Evolutionary conservation across 2,113 vertebrate genomes (phyloP).

Genomic region (Suricata suricatta): DNA sequence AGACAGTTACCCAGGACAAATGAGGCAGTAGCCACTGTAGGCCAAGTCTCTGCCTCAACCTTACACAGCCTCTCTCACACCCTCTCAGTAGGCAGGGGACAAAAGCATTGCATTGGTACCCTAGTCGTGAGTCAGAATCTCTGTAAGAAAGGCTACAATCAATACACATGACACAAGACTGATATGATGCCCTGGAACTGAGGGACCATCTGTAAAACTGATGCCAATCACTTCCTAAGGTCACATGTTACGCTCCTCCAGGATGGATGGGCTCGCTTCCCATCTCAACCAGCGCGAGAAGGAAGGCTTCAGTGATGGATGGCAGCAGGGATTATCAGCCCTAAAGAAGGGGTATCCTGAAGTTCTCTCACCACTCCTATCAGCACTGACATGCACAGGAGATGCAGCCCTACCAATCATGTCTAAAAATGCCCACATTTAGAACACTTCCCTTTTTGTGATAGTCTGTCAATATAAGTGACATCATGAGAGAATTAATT

Average conservation of each 20-base stretch:
- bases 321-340: background rate
- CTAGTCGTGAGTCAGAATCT: background rate
- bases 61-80: background rate
- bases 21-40: background rate
- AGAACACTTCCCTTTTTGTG: background rate
- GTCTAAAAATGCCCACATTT: background rate
- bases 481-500: slow-evolving; percentile 35
- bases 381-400: background rate
- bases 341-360: background rate
- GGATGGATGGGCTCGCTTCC: background rate
- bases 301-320: background rate
- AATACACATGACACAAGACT: slow-evolving; percentile 41
- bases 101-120: background rate
- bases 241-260: background rate
- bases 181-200: background rate
- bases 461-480: background rate
- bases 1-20: background rate
- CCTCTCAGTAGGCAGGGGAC: background rate
- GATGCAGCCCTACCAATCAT: background rate
- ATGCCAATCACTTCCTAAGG: slow-evolving; percentile 76
- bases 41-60: slow-evolving; percentile 12
- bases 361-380: background rate
- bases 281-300: background rate
- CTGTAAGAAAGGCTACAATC: background rate
- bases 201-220: background rate